Evolutionary conservation across 2,888 invertebrate species (phyloP).

Genomic region (Apodemia zela): DNA sequence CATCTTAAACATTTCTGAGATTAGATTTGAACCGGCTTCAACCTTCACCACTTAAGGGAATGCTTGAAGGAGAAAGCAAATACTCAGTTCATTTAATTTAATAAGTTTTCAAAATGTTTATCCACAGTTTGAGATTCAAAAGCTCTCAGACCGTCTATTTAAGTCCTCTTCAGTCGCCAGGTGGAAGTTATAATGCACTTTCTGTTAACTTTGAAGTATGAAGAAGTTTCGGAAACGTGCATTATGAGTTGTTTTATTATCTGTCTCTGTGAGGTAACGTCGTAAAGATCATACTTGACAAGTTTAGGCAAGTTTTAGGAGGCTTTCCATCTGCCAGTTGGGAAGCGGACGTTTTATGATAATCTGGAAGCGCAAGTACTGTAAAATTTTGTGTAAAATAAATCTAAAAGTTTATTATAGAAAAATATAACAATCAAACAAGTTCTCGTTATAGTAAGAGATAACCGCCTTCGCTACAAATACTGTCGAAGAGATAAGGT

Average conservation of each 20-base stretch:
- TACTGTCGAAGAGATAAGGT: too few relatives aligned
- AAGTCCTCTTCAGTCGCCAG: conserved; percentile 35
- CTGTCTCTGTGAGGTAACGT: conserved; percentile 10
- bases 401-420: too few relatives aligned
- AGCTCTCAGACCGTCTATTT: conserved; percentile 38
- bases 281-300: conserved; percentile 3
- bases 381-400: background rate
- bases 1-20: conserved; percentile 1
- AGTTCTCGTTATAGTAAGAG: too few relatives aligned
- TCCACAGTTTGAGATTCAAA: conserved; percentile 33
- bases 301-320: conserved; percentile 7
- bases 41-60: background rate
- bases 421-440: too few relatives aligned
- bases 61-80: background rate
- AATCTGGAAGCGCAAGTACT: background rate
- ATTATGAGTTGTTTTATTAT: conserved; percentile 27
- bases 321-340: background rate
- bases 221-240: conserved; percentile 36
- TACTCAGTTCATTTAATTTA: conserved; percentile 28
- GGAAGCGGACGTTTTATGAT: background rate
- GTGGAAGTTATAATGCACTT: conserved; percentile 47
- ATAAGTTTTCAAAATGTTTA: conserved; percentile 32
- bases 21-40: background rate
- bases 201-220: conserved; percentile 41
- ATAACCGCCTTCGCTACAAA: too few relatives aligned